Evolutionary conservation across 2,888 invertebrate genomes (phyloP), one percentile per base, ranked within the genome.

Genomic region (Polymixis flavicincta): DNA sequence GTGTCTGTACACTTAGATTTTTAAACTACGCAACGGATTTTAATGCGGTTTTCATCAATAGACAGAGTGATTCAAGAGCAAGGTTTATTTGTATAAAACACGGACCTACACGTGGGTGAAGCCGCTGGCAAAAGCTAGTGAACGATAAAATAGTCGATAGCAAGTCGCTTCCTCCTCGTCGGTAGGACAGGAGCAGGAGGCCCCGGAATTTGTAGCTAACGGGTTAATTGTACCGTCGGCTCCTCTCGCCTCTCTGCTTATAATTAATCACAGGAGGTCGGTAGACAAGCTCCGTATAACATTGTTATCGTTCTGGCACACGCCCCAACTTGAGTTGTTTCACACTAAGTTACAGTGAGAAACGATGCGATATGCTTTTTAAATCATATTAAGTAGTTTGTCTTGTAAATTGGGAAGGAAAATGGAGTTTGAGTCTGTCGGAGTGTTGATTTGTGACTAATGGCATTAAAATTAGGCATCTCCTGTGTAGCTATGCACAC

Each of bases 241-340:
- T 52, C 45, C 69, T 75, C 80, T 59, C 48, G 59, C 7, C 61
- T 25, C 54, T 64, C 37, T 68, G 70, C 65, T 70, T 73, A 74
- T 84, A 84, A 86, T 88, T 87, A 88, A 88, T 86, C 86, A 87
- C 67, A 59, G 77, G 71, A 64, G 59, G 80, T 48, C 73, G 73
- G 78, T 25, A 73, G 73, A 70, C 78, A 64, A 72, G 80, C 75
- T 69, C 54, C 73, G 68, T 69, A 75, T 80, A 78, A 84, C 69
- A 42, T 80, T 78, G 80, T 88, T 88, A 88, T 88, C 88, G 71
- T 61, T 66, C 45, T 69, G 69, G 68, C 61, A 70, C 86, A 87
- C 74, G 64, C 79, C 64, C 66, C 57, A 59, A 71, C 75, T 82
- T 67, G 19, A 37, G 22, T 48, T 50, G 61, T 68, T 76, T 67